Evolutionary conservation across 2,888 invertebrate species (phyloP), one percentile per base, ranked within the genome.

Genomic region (Lomographa bimaculata): DNA sequence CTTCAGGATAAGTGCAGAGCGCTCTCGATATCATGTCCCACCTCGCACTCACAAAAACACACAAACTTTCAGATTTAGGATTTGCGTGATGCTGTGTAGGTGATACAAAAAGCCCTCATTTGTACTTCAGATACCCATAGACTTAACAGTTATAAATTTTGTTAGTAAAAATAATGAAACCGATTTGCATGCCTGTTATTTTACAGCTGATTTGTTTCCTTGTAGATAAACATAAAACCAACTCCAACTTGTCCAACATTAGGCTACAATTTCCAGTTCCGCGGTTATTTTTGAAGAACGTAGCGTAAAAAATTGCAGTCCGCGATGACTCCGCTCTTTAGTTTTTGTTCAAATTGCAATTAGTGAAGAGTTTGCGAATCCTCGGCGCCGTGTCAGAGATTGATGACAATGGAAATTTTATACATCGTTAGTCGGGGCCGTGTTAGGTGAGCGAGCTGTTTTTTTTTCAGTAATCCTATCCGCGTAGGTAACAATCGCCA

Each of bases 401-500:
- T 89, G 87, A 87, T 87, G 87, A 87, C 86, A 86, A 86, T 87
- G 86, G 85, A 86, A 87, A 85, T 86, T 86, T 87, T 87, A 86
- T 87, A 86, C 87, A 84, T 87, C 87, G 87, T 87, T 87, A 87
- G 86, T 71, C 84, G 78, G 73, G 72, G 75, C 69, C 79, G 81
- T 74, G 84, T 83, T 85, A 82, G 80, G 82, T 84, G 82, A 82
- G 71, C 67, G 46, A 71, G 79, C 75, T 81, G 77, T 79, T 80
- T 80, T 83, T 84, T 82, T 81, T 81, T 78, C 76, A 79, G 80
- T 81, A 81, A 83, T 82, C 75, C 80, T 70, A 78, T 70, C 74
- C 71, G 64, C 61, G 69, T 69, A 72, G 69, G 72, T 65, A 57
- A 58, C 71, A 69, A 70, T 45, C 46, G 37, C 44, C 32, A 29